phyloP scores from a whole-genome alignment of 1,140 invertebrate genomes.

The Aphaenogaster ashmeadi region DNA sequence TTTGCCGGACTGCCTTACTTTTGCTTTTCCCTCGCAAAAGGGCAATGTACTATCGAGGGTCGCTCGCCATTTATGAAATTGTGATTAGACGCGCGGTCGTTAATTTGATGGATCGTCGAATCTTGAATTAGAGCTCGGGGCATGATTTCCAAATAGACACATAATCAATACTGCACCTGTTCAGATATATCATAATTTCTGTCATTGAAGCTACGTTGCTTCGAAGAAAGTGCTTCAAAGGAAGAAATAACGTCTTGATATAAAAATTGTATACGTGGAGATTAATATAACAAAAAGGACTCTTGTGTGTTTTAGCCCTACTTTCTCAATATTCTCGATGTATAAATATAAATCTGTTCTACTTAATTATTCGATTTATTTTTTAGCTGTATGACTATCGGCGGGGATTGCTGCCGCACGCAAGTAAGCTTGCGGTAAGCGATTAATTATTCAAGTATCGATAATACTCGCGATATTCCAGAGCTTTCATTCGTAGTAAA shows the following conservation, averaged over 20 bases:
- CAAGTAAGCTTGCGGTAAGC: neutral
- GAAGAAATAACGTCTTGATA: neutral
- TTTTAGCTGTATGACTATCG: neutral
- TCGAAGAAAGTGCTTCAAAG: neutral
- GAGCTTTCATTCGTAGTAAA: conserved; percentile 18
- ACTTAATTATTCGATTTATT: conserved; percentile 19
- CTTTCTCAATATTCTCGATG: neutral
- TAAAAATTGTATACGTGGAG: neutral
- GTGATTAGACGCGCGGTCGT: neutral
- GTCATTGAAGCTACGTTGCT: neutral
- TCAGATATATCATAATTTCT: neutral
- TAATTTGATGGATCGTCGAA: conserved; percentile 12
- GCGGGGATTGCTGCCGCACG: neutral
- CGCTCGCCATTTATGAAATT: conserved; percentile 8
- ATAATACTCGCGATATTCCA: neutral
- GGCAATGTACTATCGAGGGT: conserved; percentile 21
- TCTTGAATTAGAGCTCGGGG: neutral
- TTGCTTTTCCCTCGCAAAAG: conserved; percentile 50
- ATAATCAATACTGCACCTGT: neutral
- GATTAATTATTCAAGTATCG: conserved; percentile 34
- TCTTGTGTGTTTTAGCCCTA: neutral
- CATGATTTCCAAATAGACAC: neutral
- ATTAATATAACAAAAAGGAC: neutral
- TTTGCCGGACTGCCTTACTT: conserved; percentile 73
- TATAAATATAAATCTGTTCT: conserved; percentile 9